Evolutionary conservation across 2,888 invertebrate genomes (phyloP), one percentile per base, ranked within the genome.

Genomic region (Rugalucina vietnamica): DNA sequence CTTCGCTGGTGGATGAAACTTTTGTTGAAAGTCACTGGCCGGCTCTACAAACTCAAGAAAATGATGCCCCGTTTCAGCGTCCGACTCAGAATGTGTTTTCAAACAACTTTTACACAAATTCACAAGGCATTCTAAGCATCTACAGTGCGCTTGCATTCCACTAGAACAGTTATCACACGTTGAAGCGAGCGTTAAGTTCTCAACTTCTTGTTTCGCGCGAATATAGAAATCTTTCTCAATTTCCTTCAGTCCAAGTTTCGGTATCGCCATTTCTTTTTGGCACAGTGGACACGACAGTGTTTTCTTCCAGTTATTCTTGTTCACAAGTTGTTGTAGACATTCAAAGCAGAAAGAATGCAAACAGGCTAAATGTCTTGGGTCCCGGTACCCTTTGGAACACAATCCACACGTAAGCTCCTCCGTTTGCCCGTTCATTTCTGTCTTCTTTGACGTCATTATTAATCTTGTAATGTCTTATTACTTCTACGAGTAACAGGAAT

Each of bases 101-200:
- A 80, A 88, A 65, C 90, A 90, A 0, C 71, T 24, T n/a, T 71
- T 79, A 77, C 90, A 90, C 10, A 88, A 76, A 69, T 90, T 90
- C 21, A 84, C 73, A 21, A 89, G 86, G 76, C 90, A 90, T 74
- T 90, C 88, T 18, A 90, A 65, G 76, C 90, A 90, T n/a, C 90
- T 70, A n/a, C 82, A 81, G n/a, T 73, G 54, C 10, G 89, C 88
- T 12, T 74, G 37, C 12, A 32, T 57, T 12, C 82, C 79, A 2
- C 79, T 82, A 32, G 84, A 74, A 71, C 90, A 90, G 36, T 70
- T 82, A 29, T 89, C 90, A 73, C 90, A 90, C 34, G 79, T 82
- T 3, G 88, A 86, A 4, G 84, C 82, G 0, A 85, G 80, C 73
- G 85, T 87, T 65, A 89, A 84, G n/a, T 88, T 86, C 0, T 81